Evolutionary conservation across 2,888 invertebrate genomes (phyloP).

Genomic region (Xestia sexstrigata): DNA sequence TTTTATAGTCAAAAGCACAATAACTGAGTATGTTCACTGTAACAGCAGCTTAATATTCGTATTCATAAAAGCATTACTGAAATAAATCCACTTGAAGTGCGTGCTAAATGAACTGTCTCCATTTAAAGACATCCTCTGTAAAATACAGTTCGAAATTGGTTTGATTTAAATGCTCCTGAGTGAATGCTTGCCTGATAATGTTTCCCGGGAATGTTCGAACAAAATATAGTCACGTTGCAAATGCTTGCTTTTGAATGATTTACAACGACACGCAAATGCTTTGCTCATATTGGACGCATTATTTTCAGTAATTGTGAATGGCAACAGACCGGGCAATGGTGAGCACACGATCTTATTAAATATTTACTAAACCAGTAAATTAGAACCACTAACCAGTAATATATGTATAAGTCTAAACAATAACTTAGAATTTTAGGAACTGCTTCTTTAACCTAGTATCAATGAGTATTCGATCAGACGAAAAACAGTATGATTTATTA

Average conservation of each 20-base stretch:
- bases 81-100: neutral
- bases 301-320: constrained; percentile 51
- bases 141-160: neutral
- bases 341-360: constrained; percentile 12
- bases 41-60: neutral
- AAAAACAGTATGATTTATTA: neutral
- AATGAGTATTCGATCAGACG: neutral
- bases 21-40: neutral
- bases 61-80: neutral
- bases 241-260: constrained; percentile 15
- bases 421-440: neutral
- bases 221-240: neutral
- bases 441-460: neutral
- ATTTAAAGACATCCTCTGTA: neutral
- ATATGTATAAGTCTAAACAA: neutral
- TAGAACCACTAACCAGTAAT: neutral
- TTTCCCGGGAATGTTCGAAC: neutral
- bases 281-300: constrained; percentile 27
- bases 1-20: neutral
- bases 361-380: neutral
- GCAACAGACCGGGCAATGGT: constrained; percentile 37
- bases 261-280: constrained; percentile 5
- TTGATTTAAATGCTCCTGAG: neutral
- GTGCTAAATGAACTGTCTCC: neutral
- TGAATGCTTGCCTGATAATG: neutral